Percentiles rank a stretch among this genome's conserved stretches.
Conservation (phyloP, 2,113 vertebrate genomes). For the Morone chrysops region DNA sequence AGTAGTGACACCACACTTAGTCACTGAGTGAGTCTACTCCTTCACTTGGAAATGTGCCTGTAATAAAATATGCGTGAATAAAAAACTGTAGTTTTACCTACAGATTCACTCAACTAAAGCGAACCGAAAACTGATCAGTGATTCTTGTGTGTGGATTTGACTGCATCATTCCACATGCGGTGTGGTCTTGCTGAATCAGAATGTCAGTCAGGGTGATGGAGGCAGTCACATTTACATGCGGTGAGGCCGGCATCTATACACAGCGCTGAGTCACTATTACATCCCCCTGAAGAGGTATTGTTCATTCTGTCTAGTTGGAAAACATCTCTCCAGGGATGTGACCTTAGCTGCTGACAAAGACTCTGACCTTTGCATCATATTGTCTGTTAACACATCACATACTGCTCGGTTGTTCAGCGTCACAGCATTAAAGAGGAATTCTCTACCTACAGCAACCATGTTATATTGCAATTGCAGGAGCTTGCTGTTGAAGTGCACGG, state of each 20-base stretch:
- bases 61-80: neutral
- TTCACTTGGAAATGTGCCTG: neutral
- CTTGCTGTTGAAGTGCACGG: too few relatives aligned
- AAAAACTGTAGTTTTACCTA: neutral
- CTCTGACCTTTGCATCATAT: slow-evolving; percentile 73
- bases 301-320: slow-evolving; percentile 70
- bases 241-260: slow-evolving; percentile 48
- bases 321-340: slow-evolving; percentile 69
- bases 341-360: slow-evolving; percentile 74
- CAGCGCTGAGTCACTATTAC: slow-evolving; percentile 71
- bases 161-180: slow-evolving; percentile 33
- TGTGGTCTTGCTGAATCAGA: slow-evolving; percentile 64
- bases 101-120: neutral
- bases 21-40: slow-evolving; percentile 13
- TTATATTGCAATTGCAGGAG: too few relatives aligned
- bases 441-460: neutral
- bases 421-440: neutral
- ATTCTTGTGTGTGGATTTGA: slow-evolving; percentile 11
- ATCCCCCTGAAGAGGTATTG: slow-evolving; percentile 67
- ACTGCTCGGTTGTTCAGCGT: slow-evolving; percentile 7
- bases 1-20: slow-evolving; percentile 18
- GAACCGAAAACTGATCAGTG: slow-evolving; percentile 8
- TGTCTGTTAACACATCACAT: slow-evolving; percentile 51
- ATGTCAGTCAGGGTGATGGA: slow-evolving; percentile 58
- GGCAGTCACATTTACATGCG: slow-evolving; percentile 70